A percentile compares a stretch with the other conserved stretches of the same genome.
phyloP scores from a whole-genome alignment of 2,113 vertebrate species.

The Cyanistes caeruleus region DNA sequence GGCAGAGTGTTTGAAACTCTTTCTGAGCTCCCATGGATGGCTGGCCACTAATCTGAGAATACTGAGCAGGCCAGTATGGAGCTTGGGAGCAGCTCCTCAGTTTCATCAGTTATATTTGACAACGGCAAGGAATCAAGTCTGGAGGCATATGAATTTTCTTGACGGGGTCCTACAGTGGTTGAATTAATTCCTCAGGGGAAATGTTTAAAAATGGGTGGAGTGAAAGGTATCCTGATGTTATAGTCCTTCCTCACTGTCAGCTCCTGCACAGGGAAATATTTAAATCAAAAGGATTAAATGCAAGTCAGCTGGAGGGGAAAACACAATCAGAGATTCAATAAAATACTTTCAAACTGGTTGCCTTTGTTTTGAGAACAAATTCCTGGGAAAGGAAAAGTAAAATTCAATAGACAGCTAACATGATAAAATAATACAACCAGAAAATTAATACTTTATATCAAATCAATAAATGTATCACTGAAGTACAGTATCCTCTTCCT shows the following conservation, averaged over 20 bases:
- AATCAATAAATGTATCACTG: constrained; percentile 1
- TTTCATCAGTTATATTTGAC: background rate
- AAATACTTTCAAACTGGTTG: background rate
- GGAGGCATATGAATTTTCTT: background rate
- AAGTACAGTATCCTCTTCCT: background rate
- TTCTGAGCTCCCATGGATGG: background rate
- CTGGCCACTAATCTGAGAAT: background rate
- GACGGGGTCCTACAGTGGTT: background rate
- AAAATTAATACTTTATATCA: constrained; percentile 27
- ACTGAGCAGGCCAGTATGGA: background rate
- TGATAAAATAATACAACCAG: constrained; percentile 35
- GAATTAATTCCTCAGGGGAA: background rate
- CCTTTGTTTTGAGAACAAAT: constrained; percentile 26
- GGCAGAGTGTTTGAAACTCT: background rate
- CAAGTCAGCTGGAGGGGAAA: constrained; percentile 14
- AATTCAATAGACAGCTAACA: constrained; percentile 14
- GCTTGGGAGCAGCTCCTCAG: background rate
- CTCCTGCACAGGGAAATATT: background rate
- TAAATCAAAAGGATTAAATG: background rate
- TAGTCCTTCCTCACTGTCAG: background rate
- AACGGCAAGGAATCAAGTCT: background rate
- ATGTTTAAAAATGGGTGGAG: background rate
- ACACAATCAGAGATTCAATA: background rate
- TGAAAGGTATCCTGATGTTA: background rate
- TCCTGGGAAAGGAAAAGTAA: background rate